Base-by-base conservation (phyloP, 2,888 invertebrate genomes). In the Ophion ventricosus region DNA sequence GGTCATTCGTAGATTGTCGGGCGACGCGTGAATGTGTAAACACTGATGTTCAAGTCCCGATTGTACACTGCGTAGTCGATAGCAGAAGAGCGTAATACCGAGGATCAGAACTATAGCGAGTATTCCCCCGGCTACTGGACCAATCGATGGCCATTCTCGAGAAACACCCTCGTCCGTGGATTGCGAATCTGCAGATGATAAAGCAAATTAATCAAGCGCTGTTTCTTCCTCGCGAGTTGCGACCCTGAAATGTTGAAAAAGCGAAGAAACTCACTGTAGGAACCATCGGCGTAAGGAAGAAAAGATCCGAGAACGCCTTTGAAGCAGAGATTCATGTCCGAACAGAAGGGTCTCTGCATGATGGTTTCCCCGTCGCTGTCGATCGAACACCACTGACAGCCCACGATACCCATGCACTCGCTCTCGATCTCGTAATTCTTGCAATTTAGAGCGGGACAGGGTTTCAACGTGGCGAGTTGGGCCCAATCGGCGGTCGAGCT, bases 341-440 rank as follows among this genome's bases (percentile, higher is more conserved):
- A 96, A 92, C 98, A 98, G 92, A 97, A 97, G 0, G 98, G 96
- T 7, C 95, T 93, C 1, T 95, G 93, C 23, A 98, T 94, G 8
- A 94, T 94, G 29, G 96, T 96, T 84, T 95, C 95, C 0, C 96
- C 97, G 90, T 98, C 97, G 7, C 95, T 94, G 90, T 97, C 97
- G 80, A 96, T 94, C 90, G 96, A 96, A 92, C 98, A 98, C 98
- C 98, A 98, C 92, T 98, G 98, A 93, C 98, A 98, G 80, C 98
- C 98, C 88, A 97, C 94, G 35, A 98, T 95, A 0, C 95, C 95
- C 72, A 96, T 92, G 90, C 97, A 97, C 72, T 95, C 95, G 1
- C 94, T 94, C 89, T 96, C 96, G 0, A 95, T 94, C 57, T 94
- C 90, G 91, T 96, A 96, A 8, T 94, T 93, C 90, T 96, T 96